Evolutionary conservation across 1,140 invertebrate species (phyloP), one percentile per base, ranked within the genome.

Genomic region (Drosophila bipectinata): DNA sequence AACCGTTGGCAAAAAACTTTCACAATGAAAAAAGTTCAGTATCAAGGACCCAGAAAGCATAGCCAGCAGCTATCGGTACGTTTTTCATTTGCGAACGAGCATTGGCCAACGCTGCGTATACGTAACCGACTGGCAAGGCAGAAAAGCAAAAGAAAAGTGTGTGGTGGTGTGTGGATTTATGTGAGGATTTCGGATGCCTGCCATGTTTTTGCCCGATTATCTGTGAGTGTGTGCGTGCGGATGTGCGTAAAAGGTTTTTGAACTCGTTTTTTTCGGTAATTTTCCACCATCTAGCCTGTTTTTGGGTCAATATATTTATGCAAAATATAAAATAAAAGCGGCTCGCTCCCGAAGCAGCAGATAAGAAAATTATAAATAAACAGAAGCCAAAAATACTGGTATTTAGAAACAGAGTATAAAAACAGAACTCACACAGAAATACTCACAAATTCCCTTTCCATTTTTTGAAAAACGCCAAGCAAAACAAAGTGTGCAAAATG

Each of bases 11-110:
- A 87, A 87, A 87, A 87, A 87, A 85, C 82, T 87, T 87, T 87
- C 82, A 88, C 82, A 88, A 83, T 83, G 75, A 87, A 87, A 87
- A 87, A 85, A 85, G 83, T 87, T 87, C 82, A 87, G 82, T 87
- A 87, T 87, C 82, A 87, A 87, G 82, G 82, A 87, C 62, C 53
- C 82, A 87, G 82, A 62, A 87, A 79, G 71, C 53, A 56, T 71
- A 88, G 82, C 63, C 52, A 71, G 83, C 64, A 12, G 60, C 66
- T 79, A 41, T 55, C 34, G 30, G 30, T 55, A 41, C 74, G 78
- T 77, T 74, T 74, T 87, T 73, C 72, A 52, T 69, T 74, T 63
- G 45, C 60, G 41, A 64, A 52, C 58, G 72, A 64, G 58, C 58
- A 48, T 10, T 57, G 59, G 63, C 48, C 82, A 67, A 81, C 82